Percentiles rank a stretch among this genome's conserved stretches.
Conservation (phyloP, 2,797 vertebrate genomes). For the Cossypha polioptera region DNA sequence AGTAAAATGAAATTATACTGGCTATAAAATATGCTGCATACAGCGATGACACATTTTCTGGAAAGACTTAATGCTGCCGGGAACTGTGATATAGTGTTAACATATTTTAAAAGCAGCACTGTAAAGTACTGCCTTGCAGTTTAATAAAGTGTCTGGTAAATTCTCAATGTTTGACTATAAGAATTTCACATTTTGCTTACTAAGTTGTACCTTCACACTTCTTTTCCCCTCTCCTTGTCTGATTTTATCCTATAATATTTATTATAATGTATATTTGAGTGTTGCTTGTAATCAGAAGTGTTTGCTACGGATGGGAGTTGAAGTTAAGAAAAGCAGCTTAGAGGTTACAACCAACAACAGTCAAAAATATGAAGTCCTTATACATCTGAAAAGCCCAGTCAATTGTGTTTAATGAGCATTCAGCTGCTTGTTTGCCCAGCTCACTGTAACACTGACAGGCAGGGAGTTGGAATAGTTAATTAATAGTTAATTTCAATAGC, state of each 20-base stretch:
- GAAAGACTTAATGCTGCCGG: conserved; percentile 46
- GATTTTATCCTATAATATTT: not conserved
- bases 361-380: not conserved
- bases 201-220: not conserved
- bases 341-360: not conserved
- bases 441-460: not conserved
- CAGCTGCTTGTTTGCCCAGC: not conserved
- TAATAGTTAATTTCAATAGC: not conserved
- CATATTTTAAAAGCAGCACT: conserved; percentile 34
- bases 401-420: not conserved
- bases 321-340: not conserved
- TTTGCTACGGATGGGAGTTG: not conserved
- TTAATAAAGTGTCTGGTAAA: conserved; percentile 35
- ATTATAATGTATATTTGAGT: not conserved
- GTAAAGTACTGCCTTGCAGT: conserved; percentile 2
- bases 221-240: not conserved
- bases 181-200: not conserved
- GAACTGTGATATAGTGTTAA: conserved; percentile 54
- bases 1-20: conserved; percentile 43
- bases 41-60: conserved; percentile 51
- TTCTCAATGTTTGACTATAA: not conserved
- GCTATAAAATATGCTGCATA: conserved; percentile 30
- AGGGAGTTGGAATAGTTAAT: not conserved
- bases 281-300: not conserved
- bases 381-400: not conserved